Base-by-base conservation (phyloP, 2,113 vertebrate genomes). In the Menidia beryllina region DNA sequence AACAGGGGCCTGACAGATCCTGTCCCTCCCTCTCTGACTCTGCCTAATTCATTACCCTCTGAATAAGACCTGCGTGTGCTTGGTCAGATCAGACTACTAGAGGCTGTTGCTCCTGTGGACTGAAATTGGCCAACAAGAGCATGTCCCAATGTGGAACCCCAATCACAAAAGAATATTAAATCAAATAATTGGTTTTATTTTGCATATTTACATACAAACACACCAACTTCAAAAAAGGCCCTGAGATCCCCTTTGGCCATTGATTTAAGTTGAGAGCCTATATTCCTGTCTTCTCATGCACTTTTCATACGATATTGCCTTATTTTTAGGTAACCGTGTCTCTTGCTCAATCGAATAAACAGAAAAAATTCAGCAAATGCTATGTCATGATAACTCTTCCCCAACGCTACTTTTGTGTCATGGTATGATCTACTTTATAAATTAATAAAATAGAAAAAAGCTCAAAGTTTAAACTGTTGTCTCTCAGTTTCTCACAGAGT, bases 1-100 rank as follows among this genome's bases (percentile, higher is more conserved):
- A 90, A 90, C 87, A 86, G 87, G 84, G 58, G 34, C 66, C 5
- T 87, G 88, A 92, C 86, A 89, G 81, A 86, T 75, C 61, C 70
- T 12, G 45, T 75, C 77, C 72, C 86, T 73, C 83, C 86, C 72
- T 69, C 63, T 36, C 78, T 38, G 52, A 72, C 81, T 70, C 21
- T 2, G 27, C 82, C 84, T 83, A 88, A 92, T 91, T 86, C 86
- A 88, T 90, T 85, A 88, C 49, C 68, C 58, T 54, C 58, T 67
- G 86, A 91, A 91, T 83, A 84, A 89, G 89, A 78, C 76, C 75
- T 71, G 69, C 7, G 27, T 39, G 61, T 50, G 53, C 53, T 57
- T n/a, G 45, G 60, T 59, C 62, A 54, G 63, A 75, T 47, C 79
- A 84, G 59, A 69, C 34, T 7, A 34, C 51, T 43, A 19, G 55